Conservation (phyloP, 2,797 vertebrate species). For the Apodemus agrarius region DNA sequence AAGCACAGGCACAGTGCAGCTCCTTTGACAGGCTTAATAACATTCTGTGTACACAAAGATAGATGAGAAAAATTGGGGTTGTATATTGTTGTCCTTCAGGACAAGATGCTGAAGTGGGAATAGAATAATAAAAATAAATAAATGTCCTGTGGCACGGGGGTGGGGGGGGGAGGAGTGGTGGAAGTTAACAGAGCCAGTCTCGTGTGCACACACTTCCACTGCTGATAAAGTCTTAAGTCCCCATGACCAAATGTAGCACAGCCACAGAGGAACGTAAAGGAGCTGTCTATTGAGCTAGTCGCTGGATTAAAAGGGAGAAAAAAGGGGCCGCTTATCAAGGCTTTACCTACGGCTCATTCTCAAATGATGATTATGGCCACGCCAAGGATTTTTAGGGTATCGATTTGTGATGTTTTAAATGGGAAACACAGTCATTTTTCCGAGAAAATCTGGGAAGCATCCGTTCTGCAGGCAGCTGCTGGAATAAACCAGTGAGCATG, state of each 20-base stretch:
- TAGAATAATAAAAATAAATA: slow-evolving; percentile 83
- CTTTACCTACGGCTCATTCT: not conserved
- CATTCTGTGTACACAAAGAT: slow-evolving; percentile 67
- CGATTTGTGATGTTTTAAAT: slow-evolving; percentile 28
- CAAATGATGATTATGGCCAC: not conserved
- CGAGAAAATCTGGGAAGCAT: not conserved
- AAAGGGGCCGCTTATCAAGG: not conserved
- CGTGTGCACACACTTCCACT: slow-evolving; percentile 45
- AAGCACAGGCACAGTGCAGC: slow-evolving; percentile 52
- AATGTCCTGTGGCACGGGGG: slow-evolving; percentile 66
- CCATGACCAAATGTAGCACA: not conserved
- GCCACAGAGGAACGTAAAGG: accelerated
- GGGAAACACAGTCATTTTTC: not conserved
- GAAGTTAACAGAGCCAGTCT: slow-evolving; percentile 76
- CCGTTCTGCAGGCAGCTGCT: not conserved
- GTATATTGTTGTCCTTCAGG: slow-evolving; percentile 81
- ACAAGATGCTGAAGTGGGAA: slow-evolving; percentile 79
- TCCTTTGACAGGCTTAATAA: slow-evolving; percentile 60
- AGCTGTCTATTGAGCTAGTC: not conserved
- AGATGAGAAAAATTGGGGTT: slow-evolving; percentile 76
- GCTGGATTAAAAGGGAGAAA: not conserved
- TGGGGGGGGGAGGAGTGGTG: slow-evolving; percentile 74
- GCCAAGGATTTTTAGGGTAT: not conserved
- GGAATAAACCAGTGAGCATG: not conserved
- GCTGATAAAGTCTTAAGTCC: slow-evolving; percentile 47